phyloP scores from a whole-genome alignment of 2,797 vertebrate genomes.

The Mormyrus hasselquistii region DNA sequence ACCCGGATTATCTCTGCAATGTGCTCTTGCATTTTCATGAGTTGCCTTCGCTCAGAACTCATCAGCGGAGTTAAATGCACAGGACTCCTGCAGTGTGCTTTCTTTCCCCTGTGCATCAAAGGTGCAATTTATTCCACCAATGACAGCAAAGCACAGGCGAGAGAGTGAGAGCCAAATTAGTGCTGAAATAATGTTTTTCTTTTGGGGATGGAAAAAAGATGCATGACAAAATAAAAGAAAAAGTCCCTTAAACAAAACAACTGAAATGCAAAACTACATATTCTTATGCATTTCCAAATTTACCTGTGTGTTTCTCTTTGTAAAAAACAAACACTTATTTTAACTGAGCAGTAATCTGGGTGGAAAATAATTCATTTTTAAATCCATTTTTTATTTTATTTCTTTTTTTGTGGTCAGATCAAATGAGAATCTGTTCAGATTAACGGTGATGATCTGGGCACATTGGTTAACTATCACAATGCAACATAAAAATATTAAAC shows the following conservation, averaged over 20 bases:
- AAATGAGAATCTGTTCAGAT: neutral
- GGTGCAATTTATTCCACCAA: slow-evolving; percentile 4
- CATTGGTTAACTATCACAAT: neutral
- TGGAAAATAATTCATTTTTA: neutral
- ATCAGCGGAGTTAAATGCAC: slow-evolving; percentile 12
- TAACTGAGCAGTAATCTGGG: neutral
- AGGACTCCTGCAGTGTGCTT: neutral
- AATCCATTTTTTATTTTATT: neutral
- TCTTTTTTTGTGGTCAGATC: neutral
- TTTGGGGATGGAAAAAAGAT: neutral
- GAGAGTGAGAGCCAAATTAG: neutral
- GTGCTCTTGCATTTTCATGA: slow-evolving; percentile 25
- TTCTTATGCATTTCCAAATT: neutral
- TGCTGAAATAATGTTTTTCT: neutral
- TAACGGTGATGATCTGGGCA: neutral
- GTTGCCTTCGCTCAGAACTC: slow-evolving; percentile 11
- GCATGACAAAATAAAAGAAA: neutral
- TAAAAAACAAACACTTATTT: neutral
- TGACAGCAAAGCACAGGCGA: neutral
- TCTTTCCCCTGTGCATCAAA: slow-evolving; percentile 1
- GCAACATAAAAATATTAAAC: neutral
- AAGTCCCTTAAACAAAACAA: neutral
- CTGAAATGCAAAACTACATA: neutral
- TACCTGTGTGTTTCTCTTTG: neutral
- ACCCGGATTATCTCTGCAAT: slow-evolving; percentile 13